phyloP scores from a whole-genome alignment of 2,797 vertebrate species.

The Triplophysa yarkandensis region DNA sequence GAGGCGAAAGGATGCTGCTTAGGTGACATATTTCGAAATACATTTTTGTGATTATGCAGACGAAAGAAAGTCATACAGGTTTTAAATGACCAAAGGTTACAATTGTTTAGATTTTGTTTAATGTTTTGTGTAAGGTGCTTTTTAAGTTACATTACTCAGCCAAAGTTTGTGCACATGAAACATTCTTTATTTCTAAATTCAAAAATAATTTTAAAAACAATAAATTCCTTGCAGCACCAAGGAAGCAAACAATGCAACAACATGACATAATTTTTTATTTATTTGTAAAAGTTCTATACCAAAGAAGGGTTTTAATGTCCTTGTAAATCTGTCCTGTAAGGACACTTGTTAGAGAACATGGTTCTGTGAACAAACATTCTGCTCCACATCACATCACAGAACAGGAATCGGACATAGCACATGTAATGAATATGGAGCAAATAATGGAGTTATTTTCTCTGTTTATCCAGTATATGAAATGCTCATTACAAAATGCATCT shows the following conservation, averaged over 20 bases:
- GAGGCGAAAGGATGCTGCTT: too few relatives aligned
- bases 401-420: conserved; percentile 10
- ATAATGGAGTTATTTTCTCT: not conserved
- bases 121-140: too few relatives aligned
- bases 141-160: not conserved
- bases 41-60: too few relatives aligned
- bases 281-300: not conserved
- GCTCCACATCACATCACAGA: conserved; percentile 24
- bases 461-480: not conserved
- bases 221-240: not conserved
- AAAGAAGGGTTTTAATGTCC: not conserved
- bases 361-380: conserved; percentile 26
- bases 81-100: too few relatives aligned
- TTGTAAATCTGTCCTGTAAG: not conserved
- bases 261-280: not conserved
- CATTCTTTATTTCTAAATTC: not conserved
- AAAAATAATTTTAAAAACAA: not conserved
- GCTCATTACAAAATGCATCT: conserved; percentile 18
- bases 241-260: not conserved
- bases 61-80: too few relatives aligned
- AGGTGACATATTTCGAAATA: too few relatives aligned
- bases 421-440: conserved; percentile 6
- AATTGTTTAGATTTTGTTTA: too few relatives aligned
- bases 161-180: not conserved
- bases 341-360: conserved; percentile 21